These are phyloP conservation scores for Lagorchestes hirsutus DNA, from an alignment of 2,797 vertebrate genomes.

Conservation along the genomic window DNA sequence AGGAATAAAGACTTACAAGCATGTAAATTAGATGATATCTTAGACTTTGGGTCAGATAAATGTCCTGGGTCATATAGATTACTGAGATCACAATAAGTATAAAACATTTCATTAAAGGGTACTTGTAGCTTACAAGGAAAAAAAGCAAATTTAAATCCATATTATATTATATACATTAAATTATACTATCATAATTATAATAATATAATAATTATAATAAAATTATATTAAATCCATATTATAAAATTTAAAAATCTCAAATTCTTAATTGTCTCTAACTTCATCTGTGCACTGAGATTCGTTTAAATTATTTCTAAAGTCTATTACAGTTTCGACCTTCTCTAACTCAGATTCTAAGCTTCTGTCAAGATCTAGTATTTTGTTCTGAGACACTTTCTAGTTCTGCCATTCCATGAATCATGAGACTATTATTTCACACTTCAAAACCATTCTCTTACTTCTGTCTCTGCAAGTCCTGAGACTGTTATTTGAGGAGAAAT, in stretches of 20 bases:
- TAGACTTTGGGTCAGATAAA: not conserved
- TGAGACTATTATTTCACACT: not conserved
- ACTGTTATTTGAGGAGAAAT: not conserved
- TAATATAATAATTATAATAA: too few species aligned
- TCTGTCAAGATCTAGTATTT: not conserved
- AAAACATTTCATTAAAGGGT: not conserved
- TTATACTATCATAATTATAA: too few species aligned
- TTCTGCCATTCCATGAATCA: not conserved
- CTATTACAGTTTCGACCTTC: not conserved
- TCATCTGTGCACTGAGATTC: not conserved
- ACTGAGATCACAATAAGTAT: not conserved
- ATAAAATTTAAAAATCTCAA: slow-evolving; percentile 29
- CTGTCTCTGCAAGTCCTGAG: not conserved
- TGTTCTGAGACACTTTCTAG: not conserved
- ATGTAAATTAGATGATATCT: not conserved
- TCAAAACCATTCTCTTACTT: not conserved
- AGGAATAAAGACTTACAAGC: not conserved
- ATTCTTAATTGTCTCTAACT: slow-evolving; percentile 30
- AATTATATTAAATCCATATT: slow-evolving; percentile 14
- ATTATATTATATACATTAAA: too few species aligned
- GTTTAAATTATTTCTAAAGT: not conserved
- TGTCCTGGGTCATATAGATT: not conserved
- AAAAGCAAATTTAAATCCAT: slow-evolving; percentile 39
- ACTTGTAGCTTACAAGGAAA: slow-evolving; percentile 1
- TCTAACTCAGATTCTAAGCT: not conserved